Evolutionary conservation across 2,113 vertebrate genomes (phyloP).

Genomic region (Fukomys damarensis): DNA sequence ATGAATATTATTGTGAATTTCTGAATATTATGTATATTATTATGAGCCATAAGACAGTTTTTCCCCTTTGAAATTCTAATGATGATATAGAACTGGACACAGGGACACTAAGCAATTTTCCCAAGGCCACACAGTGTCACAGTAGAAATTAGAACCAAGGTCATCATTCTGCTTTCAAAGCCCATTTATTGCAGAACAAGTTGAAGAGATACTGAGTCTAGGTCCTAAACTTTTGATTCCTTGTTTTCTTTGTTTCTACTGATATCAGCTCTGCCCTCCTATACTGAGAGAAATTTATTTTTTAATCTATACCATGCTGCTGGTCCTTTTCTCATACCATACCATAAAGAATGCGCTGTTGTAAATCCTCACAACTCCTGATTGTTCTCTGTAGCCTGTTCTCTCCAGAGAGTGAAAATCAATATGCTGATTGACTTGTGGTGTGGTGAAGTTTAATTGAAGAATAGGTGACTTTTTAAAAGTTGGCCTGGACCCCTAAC

Average conservation of each 20-base stretch:
- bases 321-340: neutral
- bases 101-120: neutral
- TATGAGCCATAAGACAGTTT: neutral
- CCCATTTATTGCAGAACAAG: neutral
- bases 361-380: neutral
- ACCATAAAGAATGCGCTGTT: neutral
- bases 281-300: neutral
- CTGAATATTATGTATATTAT: neutral
- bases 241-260: neutral
- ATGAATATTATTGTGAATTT: neutral
- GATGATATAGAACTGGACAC: neutral
- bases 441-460: neutral
- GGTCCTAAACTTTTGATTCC: neutral
- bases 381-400: neutral
- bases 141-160: neutral
- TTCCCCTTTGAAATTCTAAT: neutral
- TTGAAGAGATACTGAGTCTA: neutral
- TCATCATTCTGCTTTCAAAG: constrained; percentile 17
- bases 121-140: neutral
- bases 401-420: constrained; percentile 62
- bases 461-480: neutral
- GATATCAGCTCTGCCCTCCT: neutral
- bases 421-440: constrained; percentile 35
- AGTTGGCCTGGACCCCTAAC: constrained; percentile 16
- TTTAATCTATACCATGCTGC: neutral